phyloP scores from a whole-genome alignment of 92 coral and sea anemone species.

The Zoanthus solanderi region DNA sequence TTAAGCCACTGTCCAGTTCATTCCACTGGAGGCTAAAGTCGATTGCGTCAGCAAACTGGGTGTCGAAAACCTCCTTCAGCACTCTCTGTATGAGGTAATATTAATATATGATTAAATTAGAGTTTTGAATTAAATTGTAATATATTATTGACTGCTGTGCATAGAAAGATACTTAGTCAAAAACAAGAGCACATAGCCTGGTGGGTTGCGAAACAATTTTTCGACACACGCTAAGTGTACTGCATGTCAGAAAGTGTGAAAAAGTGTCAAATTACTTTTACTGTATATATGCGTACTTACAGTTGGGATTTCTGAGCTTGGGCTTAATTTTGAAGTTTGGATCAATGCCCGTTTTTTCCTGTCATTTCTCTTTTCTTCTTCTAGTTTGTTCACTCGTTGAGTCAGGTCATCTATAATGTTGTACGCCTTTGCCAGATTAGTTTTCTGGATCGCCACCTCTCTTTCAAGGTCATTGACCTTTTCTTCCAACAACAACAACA shows the following conservation, averaged over 20 bases:
- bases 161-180: background rate
- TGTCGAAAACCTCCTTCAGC: slow-evolving; percentile 21
- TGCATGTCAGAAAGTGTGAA: background rate
- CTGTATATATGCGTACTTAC: background rate
- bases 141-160: background rate
- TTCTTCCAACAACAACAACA: background rate
- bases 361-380: slow-evolving; percentile 1
- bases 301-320: background rate
- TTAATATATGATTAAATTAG: background rate
- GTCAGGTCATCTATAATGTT: background rate
- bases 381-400: background rate
- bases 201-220: background rate
- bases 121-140: background rate
- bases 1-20: background rate
- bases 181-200: background rate
- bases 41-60: background rate
- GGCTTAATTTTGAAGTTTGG: slow-evolving; percentile 1
- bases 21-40: background rate
- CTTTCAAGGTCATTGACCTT: slow-evolving; percentile 11
- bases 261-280: background rate
- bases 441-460: background rate
- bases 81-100: slow-evolving; percentile 11
- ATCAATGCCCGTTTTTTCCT: background rate
- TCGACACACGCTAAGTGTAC: background rate
- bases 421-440: background rate